Evolutionary conservation across 2,888 invertebrate genomes (phyloP), one percentile per base, ranked within the genome.

Genomic region (Eupithecia subfuscata): DNA sequence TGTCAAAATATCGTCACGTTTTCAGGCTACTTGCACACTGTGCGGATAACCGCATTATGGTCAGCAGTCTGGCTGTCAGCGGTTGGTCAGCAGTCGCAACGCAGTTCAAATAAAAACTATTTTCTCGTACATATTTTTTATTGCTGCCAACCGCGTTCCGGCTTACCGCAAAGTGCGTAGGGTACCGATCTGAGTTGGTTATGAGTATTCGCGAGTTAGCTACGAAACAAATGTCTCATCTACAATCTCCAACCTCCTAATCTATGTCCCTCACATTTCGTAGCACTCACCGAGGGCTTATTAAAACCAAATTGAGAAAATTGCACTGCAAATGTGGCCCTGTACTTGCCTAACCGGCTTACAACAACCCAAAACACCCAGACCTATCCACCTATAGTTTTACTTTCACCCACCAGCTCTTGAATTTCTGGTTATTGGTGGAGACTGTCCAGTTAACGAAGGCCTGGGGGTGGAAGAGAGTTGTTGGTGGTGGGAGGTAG

Each of bases 251-350:
- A 52, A 71, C 56, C 69, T 78, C 75, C 75, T 77, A 80, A 82
- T 86, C 85, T 87, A 86, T 88, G 84, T 82, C 83, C 82, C 81
- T 83, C 88, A 77, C 88, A 92, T 91, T 91, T 90, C 87, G 84
- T 81, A 90, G 89, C 91, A 91, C 91, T 90, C 86, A 72, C 74
- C 69, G 78, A 88, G 87, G 89, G 93, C 90, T 94, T 94, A 94
- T 94, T 94, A 93, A 92, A 93, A 92, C 92, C 91, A 92, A 93
- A 94, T 94, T 94, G 92, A 91, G 90, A 93, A 94, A 94, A 94
- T 93, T 94, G 93, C 92, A 91, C 88, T 86, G 92, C 94, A 93
- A 94, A 94, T 94, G 93, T 91, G 92, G 91, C 92, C 89, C 91
- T 88, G 85, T 89, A 86, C 87, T 89, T 88, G 82, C 83, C 86